Conservation (phyloP, 2,797 vertebrate species). For the Peromyscus attwateri region DNA sequence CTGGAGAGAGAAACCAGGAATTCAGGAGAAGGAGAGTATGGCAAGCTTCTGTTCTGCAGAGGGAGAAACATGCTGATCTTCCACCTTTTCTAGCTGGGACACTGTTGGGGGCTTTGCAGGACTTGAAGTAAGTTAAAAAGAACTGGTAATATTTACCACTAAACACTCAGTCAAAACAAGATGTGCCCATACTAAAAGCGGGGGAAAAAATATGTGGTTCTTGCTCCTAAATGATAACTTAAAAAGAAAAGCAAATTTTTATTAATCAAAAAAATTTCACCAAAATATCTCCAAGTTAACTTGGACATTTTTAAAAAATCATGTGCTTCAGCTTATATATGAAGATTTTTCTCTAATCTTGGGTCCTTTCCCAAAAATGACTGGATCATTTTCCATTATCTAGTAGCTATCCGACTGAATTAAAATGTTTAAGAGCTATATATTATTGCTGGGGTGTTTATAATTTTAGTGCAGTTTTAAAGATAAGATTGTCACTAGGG, state of each 20-base stretch:
- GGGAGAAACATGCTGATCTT: constrained; percentile 29
- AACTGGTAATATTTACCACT: background rate
- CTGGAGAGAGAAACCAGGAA: background rate
- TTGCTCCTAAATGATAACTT: background rate
- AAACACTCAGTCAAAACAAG: constrained; percentile 51
- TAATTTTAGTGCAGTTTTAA: background rate
- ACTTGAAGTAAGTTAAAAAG: background rate
- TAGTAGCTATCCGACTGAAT: background rate
- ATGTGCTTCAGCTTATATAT: background rate
- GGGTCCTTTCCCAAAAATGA: constrained; percentile 14
- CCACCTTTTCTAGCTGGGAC: background rate
- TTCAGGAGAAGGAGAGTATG: background rate
- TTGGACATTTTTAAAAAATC: background rate
- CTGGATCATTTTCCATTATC: background rate
- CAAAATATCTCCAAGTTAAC: constrained; percentile 41
- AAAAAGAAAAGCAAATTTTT: background rate
- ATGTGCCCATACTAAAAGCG: background rate
- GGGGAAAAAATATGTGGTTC: background rate
- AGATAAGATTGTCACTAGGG: background rate
- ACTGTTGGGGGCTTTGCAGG: background rate
- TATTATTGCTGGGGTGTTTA: background rate
- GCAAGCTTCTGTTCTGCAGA: background rate
- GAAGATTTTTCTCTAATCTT: constrained; percentile 4
- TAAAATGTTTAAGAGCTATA: constrained; percentile 1
- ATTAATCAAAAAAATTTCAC: background rate